Conservation (phyloP, 2,888 invertebrate genomes). For the Noctua fimbriata region DNA sequence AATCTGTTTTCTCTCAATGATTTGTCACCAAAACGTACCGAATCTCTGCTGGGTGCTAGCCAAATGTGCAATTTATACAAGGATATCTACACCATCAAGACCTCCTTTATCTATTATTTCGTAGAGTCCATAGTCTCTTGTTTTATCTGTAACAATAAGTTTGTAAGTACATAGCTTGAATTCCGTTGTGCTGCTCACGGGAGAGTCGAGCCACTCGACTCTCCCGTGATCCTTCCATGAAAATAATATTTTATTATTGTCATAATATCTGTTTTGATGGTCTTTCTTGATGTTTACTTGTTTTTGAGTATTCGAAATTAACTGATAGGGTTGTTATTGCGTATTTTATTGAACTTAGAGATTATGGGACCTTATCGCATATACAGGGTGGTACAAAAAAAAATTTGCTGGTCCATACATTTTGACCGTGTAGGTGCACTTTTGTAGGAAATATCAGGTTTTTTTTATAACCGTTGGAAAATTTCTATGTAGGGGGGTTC, state of each 20-base stretch:
- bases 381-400: too few species aligned
- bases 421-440: too few species aligned
- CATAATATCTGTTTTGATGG: constrained; percentile 77
- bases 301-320: constrained; percentile 66
- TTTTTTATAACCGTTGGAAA: too few species aligned
- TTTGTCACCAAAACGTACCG: constrained; percentile 87
- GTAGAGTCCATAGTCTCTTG: constrained; percentile 68
- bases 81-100: constrained; percentile 45
- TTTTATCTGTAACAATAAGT: constrained; percentile 36
- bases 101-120: constrained; percentile 47
- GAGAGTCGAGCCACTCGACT: constrained; percentile 79
- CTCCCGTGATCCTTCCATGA: constrained; percentile 84
- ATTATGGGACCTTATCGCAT: too few species aligned
- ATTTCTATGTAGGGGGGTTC: too few species aligned
- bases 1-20: constrained; percentile 89
- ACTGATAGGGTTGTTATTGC: constrained; percentile 1
- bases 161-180: constrained; percentile 83
- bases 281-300: constrained; percentile 72
- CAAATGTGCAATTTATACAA: constrained; percentile 85
- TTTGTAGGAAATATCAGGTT: too few species aligned
- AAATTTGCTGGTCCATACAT: too few species aligned
- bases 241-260: constrained; percentile 87
- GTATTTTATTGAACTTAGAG: neutral
- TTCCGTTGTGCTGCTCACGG: constrained; percentile 81
- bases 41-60: constrained; percentile 87